A percentile compares a stretch with the other conserved stretches of the same genome.
Evolutionary conservation across 2,888 invertebrate species (phyloP).

Genomic region (Pharmacophagus antenor): DNA sequence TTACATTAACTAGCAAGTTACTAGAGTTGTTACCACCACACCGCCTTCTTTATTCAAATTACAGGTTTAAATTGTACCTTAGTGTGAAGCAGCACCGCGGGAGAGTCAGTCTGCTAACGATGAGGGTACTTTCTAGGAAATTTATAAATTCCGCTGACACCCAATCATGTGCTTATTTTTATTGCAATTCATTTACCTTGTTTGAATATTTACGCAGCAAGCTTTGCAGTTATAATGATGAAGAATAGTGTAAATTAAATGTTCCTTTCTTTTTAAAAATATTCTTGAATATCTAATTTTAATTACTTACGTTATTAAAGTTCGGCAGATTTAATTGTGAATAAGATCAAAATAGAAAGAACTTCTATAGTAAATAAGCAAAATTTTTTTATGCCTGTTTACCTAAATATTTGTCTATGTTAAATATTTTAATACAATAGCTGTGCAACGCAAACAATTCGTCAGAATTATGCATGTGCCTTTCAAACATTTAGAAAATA

Average conservation of each 20-base stretch:
- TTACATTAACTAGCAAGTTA: conserved; percentile 48
- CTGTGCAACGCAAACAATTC: background rate
- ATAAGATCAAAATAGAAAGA: background rate
- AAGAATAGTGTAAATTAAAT: too few relatives aligned
- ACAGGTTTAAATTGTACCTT: conserved; percentile 59
- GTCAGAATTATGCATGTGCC: too few relatives aligned
- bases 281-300: too few relatives aligned
- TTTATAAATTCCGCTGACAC: conserved; percentile 46
- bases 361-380: too few relatives aligned
- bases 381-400: background rate
- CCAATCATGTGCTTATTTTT: conserved; percentile 35
- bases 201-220: conserved; percentile 6
- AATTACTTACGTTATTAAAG: too few relatives aligned
- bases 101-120: conserved; percentile 42
- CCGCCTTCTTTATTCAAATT: conserved; percentile 64
- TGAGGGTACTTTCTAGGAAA: conserved; percentile 52
- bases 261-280: too few relatives aligned
- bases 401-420: background rate
- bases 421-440: background rate
- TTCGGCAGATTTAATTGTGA: background rate
- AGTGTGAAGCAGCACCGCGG: conserved; percentile 43
- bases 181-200: conserved; percentile 28
- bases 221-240: background rate
- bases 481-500: too few relatives aligned
- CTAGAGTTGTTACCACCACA: conserved; percentile 35